Base-by-base conservation (phyloP, 2,888 invertebrate species). In the Lasioglossum figueresi region DNA sequence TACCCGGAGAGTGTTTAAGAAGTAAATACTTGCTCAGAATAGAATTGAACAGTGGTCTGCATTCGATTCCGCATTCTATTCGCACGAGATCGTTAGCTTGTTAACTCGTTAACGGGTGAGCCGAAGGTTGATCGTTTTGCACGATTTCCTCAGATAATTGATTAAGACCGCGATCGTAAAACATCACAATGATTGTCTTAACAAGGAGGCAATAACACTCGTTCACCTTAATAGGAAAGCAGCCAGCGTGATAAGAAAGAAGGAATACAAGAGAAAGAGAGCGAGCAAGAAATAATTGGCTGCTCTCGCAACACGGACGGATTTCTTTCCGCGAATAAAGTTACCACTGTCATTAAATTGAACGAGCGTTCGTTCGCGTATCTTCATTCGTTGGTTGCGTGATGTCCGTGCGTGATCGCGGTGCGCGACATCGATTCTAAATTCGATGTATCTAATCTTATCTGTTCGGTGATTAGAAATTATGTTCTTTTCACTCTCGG, bases 101-200 rank as follows among this genome's bases (percentile, higher is more conserved):
- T 84, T 82, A 77, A 23, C 77, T 82, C 77, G 77, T 84, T 82
- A 82, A 48, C 76, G 37, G 48, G n/a, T 31, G 4, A 45, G 23
- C 23, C 19, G 4, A 27, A 4, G 19, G 23, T n/a, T n/a, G n/a
- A 14, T 40, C 66, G 72, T 84, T 81, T 80, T 56, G 71, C 59
- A 81, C 81, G 76, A 70, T 82, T 79, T 75, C 77, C 56, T 73
- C 70, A 45, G 76, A 88, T 84, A 86, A 88, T 86, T 84, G 76
- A 88, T 82, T 79, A 72, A 66, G 71, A 82, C 80, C 40, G 66
- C 80, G 71, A 80, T 81, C 63, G 59, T 76, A 72, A 78, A 68
- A 66, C 56, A 88, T 56, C 76, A 74, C 78, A 85, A 87, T 88
- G 80, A 88, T 83, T 83, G 71, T 72, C 83, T 89, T 88, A 87